phyloP scores from a whole-genome alignment of 2,113 vertebrate species.

The Microtus oregoni region DNA sequence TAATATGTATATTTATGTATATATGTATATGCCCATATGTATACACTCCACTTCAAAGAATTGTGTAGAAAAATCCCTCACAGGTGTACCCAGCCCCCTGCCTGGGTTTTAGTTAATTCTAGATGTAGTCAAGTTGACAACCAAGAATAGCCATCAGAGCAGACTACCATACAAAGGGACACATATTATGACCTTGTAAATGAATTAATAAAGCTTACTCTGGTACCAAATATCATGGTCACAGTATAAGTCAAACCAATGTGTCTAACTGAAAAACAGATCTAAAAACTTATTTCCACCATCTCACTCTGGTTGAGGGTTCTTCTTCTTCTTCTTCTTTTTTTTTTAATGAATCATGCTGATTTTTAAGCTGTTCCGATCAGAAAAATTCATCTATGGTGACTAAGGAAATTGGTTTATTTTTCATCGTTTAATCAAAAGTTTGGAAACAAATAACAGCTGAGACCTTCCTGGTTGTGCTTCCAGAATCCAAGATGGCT shows the following conservation, averaged over 20 bases:
- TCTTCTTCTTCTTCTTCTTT: neutral
- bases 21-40: neutral
- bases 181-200: neutral
- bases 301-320: neutral
- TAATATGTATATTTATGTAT: neutral
- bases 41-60: neutral
- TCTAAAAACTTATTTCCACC: neutral
- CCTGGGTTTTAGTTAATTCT: neutral
- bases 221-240: neutral
- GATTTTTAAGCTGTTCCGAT: slow-evolving; percentile 2
- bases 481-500: neutral
- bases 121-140: neutral
- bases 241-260: slow-evolving; percentile 4
- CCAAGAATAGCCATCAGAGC: neutral
- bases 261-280: neutral
- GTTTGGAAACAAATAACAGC: neutral
- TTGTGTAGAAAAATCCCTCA: neutral
- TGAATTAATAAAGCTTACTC: neutral
- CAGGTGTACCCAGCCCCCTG: neutral
- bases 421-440: neutral
- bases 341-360: neutral
- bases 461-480: neutral
- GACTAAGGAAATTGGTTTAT: neutral
- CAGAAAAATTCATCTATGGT: neutral
- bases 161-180: neutral